phyloP scores from a whole-genome alignment of 1,140 invertebrate species.

The Saccostrea echinata region DNA sequence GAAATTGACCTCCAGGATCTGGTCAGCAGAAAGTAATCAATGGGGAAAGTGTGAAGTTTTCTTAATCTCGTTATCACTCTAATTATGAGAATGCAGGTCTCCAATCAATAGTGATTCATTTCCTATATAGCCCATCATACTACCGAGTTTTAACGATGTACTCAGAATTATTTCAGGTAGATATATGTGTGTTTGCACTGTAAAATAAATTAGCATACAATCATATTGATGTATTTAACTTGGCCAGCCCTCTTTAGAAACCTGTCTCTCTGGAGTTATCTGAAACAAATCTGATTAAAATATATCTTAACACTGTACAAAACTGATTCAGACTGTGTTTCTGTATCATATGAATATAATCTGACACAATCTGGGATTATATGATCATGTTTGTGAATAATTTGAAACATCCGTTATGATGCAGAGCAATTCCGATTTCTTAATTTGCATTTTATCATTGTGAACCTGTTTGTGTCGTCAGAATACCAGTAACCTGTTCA shows the following conservation, averaged over 20 bases:
- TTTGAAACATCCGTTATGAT: background rate
- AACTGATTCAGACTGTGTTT: background rate
- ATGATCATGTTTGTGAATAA: background rate
- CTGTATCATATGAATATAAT: background rate
- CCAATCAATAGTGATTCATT: background rate
- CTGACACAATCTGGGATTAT: background rate
- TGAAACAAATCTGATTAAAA: conserved; percentile 7
- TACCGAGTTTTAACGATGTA: too few species aligned
- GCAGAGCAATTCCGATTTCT: background rate
- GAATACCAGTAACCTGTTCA: background rate
- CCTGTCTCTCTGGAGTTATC: background rate
- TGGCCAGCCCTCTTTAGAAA: too few species aligned
- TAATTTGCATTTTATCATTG: background rate
- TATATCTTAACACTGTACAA: background rate
- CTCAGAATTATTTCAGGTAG: too few species aligned
- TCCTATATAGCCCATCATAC: too few species aligned
- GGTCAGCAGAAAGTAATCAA: background rate
- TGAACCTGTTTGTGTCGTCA: background rate
- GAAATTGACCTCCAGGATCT: background rate
- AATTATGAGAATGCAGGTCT: background rate
- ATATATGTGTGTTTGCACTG: too few species aligned
- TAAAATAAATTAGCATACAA: too few species aligned
- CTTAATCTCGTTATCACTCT: conserved; percentile 13
- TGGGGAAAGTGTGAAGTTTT: background rate
- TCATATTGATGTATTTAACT: too few species aligned